These are phyloP conservation scores for Saimiri boliviensis DNA, from an alignment of 2,113 vertebrate genomes.

Conservation along the genomic window DNA sequence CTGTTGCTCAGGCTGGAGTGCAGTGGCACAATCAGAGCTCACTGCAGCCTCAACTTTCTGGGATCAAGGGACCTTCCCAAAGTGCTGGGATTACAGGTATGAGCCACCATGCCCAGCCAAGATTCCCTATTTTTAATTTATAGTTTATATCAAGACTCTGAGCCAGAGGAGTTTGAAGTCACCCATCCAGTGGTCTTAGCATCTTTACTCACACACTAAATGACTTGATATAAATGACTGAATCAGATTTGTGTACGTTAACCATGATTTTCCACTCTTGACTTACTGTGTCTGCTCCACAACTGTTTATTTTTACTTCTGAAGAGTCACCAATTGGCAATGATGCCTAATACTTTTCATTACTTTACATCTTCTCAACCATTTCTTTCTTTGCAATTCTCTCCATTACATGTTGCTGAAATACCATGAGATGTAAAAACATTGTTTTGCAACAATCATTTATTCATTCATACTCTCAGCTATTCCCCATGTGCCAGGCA, in stretches of 20 bases:
- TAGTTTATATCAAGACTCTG: neutral
- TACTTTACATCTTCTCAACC: neutral
- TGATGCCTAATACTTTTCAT: no score
- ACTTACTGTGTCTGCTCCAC: neutral
- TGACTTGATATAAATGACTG: no score
- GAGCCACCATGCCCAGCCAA: neutral
- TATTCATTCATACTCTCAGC: rapidly evolving
- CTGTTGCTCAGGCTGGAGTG: no score
- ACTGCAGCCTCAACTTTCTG: no score
- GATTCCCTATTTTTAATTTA: neutral
- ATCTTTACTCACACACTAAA: neutral
- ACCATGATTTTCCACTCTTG: neutral
- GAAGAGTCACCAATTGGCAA: no score
- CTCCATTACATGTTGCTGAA: neutral
- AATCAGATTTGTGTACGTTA: no score
- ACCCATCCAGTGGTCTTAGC: neutral
- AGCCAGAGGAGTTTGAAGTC: no score
- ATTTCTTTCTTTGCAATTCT: neutral
- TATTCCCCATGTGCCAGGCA: neutral
- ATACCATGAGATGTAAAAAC: neutral
- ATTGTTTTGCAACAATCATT: rapidly evolving
- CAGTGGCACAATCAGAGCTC: no score
- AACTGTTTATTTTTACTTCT: neutral
- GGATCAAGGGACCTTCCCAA: no score
- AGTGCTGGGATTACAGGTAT: no score